Percentiles rank a stretch among this genome's conserved stretches.
phyloP scores from a whole-genome alignment of 2,113 vertebrate species.

The Chaetops frenatus region DNA sequence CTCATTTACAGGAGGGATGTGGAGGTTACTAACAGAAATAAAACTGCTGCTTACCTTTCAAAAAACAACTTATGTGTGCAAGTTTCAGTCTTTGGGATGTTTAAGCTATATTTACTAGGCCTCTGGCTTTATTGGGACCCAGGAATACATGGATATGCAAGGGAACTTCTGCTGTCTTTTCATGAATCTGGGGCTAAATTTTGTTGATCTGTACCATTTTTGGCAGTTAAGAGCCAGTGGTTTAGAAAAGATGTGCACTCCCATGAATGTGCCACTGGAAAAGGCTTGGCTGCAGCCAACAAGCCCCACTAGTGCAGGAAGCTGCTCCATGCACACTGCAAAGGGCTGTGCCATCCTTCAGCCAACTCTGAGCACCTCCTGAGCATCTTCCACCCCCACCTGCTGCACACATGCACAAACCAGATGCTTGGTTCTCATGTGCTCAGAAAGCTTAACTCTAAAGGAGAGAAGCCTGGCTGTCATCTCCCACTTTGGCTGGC shows the following conservation, averaged over 20 bases:
- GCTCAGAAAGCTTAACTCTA: background rate
- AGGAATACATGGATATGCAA: background rate
- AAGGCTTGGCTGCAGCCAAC: background rate
- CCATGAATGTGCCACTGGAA: background rate
- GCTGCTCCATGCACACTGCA: rapidly evolving
- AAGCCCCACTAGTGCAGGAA: background rate
- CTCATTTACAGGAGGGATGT: background rate
- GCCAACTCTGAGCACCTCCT: background rate
- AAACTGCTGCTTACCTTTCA: background rate
- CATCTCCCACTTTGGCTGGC: background rate
- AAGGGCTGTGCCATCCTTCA: background rate
- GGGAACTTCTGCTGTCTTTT: background rate
- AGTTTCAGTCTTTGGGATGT: background rate
- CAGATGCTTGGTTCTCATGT: background rate
- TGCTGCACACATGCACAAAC: background rate
- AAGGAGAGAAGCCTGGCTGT: background rate
- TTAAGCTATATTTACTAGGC: background rate
- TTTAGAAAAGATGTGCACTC: background rate
- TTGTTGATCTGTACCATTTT: background rate
- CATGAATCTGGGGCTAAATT: background rate
- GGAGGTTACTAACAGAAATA: background rate
- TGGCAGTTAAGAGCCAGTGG: background rate
- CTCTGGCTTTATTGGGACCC: background rate
- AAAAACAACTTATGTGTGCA: background rate
- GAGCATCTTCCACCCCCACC: background rate